Base-by-base conservation (phyloP, 2,113 vertebrate species). In the Deroptyus accipitrinus region DNA sequence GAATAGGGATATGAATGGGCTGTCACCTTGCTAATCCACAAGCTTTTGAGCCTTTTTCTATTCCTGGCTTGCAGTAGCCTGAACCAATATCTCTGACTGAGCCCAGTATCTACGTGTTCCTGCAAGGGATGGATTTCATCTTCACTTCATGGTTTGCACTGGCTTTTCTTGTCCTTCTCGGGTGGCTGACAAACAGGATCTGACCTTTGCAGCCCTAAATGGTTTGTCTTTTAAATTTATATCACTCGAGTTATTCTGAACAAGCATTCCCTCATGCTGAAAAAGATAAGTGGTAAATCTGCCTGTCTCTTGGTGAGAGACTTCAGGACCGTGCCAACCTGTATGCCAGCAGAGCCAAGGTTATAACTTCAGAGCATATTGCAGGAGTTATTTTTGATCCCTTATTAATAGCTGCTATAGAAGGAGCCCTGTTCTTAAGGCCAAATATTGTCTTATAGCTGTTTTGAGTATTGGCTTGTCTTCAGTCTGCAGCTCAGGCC, bases 371-470 rank as follows among this genome's bases (percentile, higher is more conserved):
- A 90, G 83, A 88, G 68, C 88, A 64, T 86, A 90, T 86, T 95
- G 87, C 90, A 19, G 1, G 37, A 61, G 92, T 95, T 96, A 93
- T 95, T 96, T 95, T 86, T 86, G 88, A 92, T 93, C 83, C 79
- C 51, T 67, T 88, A 42, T 93, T 93, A 88, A 95, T 88, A 96
- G 83, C 62, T 76, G 72, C 92, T 93, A 7, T 64, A 68, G 88
- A 88, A 86, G 67, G 69, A 93, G 39, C 35, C 17, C 37, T 14
- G 7, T 8, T 17, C 44, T 83, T 86, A 41, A 30, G 61, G 83
- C 85, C 76, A 89, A 75, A 68, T 88, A 51, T 23, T 92, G 77
- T 82, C 78, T 85, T 80, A 19, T 27, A 37, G 62, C 41, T 64
- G 18, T 73, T 94, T 63, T 0, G 0, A 59, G 35, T 55, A 11